Conservation (phyloP, 92 coral and sea anemone genomes). For the Palythoa heliodiscus region DNA sequence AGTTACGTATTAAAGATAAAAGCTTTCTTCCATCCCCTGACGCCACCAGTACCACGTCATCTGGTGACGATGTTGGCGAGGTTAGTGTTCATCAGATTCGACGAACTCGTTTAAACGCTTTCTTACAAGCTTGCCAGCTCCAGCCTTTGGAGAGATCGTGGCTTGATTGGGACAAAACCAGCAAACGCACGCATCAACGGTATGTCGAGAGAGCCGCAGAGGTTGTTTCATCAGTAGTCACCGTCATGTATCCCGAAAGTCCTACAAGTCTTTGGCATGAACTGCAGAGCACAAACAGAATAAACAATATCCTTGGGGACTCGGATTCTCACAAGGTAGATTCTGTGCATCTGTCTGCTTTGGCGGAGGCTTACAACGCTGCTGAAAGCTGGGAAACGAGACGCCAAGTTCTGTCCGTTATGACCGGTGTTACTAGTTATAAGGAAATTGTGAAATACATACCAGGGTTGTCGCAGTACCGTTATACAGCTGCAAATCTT, state of each 20-base stretch:
- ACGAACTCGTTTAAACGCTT: constrained; percentile 9
- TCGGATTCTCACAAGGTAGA: neutral
- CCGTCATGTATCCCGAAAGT: constrained; percentile 20
- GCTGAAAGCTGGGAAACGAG: constrained; percentile 45
- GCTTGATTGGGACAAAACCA: constrained; percentile 34
- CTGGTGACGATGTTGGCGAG: constrained; percentile 26
- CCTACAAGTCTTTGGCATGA: constrained; percentile 34
- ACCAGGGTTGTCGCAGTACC: constrained; percentile 28
- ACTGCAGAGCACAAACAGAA: constrained; percentile 4
- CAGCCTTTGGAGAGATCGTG: constrained; percentile 35
- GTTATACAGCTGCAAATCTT: constrained; percentile 18
- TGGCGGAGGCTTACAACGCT: constrained; percentile 35
- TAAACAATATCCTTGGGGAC: constrained; percentile 12
- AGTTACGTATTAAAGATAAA: constrained; percentile 23
- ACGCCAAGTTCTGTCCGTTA: constrained; percentile 36
- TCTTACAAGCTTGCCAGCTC: constrained; percentile 25
- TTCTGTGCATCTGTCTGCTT: constrained; percentile 16
- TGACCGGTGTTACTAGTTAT: constrained; percentile 33
- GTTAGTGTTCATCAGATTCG: constrained; percentile 19
- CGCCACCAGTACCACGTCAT: constrained; percentile 33
- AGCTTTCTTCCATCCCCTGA: constrained; percentile 39
- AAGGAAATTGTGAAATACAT: constrained; percentile 6
- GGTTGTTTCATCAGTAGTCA: constrained; percentile 20
- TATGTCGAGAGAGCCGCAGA: constrained; percentile 27
- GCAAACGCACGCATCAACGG: constrained; percentile 15